Evolutionary conservation across 2,113 vertebrate genomes (phyloP).

Genomic region (Colius striatus): DNA sequence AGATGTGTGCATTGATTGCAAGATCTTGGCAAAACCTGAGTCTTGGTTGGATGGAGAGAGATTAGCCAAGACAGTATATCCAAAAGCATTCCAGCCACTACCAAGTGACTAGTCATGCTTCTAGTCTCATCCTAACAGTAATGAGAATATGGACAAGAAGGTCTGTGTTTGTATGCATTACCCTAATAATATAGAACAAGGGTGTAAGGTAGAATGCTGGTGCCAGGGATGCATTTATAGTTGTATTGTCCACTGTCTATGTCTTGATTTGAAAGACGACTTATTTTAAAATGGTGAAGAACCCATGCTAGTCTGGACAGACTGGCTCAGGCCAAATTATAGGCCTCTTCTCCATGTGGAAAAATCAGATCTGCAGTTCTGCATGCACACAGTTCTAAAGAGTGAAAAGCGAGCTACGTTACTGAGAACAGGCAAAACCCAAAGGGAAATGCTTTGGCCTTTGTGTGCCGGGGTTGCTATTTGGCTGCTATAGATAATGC

Average conservation of each 20-base stretch:
- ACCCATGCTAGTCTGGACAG: rapidly evolving
- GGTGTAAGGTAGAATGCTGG: background rate
- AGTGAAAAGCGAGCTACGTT: background rate
- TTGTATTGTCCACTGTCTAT: background rate
- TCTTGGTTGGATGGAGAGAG: background rate
- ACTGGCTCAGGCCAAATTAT: background rate
- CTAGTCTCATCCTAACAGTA: background rate
- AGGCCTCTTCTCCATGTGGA: background rate
- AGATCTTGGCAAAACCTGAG: background rate
- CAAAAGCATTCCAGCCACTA: background rate
- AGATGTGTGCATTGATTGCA: background rate
- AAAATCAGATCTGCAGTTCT: background rate
- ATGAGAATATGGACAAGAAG: background rate
- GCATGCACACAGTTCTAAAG: background rate
- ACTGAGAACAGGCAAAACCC: background rate
- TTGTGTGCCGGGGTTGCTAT: background rate
- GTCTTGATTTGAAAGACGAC: background rate
- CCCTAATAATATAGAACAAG: background rate
- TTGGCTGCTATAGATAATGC: background rate
- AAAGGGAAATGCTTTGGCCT: background rate
- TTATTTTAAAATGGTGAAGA: background rate
- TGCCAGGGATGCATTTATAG: background rate
- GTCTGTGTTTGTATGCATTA: background rate
- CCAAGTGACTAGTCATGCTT: background rate
- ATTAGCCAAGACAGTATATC: background rate